phyloP scores from a whole-genome alignment of 1,140 invertebrate species.

The Leptoteleia sp. region DNA sequence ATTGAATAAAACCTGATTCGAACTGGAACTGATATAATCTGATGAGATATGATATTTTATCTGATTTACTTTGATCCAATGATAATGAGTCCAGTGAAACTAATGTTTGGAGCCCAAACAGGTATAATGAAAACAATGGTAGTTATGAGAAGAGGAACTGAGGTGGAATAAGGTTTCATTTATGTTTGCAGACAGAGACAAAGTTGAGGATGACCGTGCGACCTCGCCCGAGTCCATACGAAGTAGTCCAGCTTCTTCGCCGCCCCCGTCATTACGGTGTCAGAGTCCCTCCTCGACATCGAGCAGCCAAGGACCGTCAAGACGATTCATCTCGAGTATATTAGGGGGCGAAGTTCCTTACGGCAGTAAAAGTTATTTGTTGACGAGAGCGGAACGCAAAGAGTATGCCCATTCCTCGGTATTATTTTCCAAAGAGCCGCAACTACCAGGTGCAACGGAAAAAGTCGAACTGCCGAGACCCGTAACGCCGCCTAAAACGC shows the following conservation, averaged over 20 bases:
- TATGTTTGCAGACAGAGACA: constrained; percentile 76
- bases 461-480: constrained; percentile 81
- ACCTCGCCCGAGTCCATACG: constrained; percentile 77
- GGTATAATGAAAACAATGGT: too few species aligned
- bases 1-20: too few species aligned
- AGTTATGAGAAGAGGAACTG: too few species aligned
- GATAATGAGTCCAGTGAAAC: too few species aligned
- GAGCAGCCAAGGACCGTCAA: constrained; percentile 59
- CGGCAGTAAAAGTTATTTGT: constrained; percentile 86
- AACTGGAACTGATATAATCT: too few species aligned
- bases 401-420: constrained; percentile 86
- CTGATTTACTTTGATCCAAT: too few species aligned
- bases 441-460: constrained; percentile 78
- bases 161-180: too few species aligned
- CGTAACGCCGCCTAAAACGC: constrained; percentile 81
- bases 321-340: constrained; percentile 89
- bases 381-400: constrained; percentile 89
- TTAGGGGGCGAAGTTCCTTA: constrained; percentile 88
- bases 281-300: constrained; percentile 60
- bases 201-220: constrained; percentile 77
- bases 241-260: constrained; percentile 72
- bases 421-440: constrained; percentile 75
- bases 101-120: too few species aligned
- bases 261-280: constrained; percentile 70
- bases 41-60: too few species aligned